Conservation (phyloP, 2,113 vertebrate genomes). For the Otocyon megalotis region DNA sequence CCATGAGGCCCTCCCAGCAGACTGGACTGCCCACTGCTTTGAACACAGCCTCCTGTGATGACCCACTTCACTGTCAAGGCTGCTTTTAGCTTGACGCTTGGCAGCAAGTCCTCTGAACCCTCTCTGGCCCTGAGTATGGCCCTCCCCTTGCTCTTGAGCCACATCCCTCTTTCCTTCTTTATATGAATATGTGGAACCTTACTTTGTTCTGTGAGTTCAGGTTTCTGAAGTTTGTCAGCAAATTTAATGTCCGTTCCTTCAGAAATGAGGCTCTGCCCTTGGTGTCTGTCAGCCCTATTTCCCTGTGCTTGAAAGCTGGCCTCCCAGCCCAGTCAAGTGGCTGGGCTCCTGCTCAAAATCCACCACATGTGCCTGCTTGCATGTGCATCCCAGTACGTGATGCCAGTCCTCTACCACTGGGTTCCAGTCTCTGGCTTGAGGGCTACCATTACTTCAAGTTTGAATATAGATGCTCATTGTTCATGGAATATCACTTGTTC, state of each 20-base stretch:
- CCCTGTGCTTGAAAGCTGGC: neutral
- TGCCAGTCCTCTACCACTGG: neutral
- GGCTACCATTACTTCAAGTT: neutral
- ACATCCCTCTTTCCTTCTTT: neutral
- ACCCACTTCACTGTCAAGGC: neutral
- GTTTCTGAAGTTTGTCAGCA: neutral
- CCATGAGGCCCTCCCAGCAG: neutral
- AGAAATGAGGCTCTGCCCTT: neutral
- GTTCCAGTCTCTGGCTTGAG: neutral
- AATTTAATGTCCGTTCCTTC: neutral
- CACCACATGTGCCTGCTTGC: fast-evolving
- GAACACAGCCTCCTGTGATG: neutral
- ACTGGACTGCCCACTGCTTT: neutral
- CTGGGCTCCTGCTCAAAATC: neutral
- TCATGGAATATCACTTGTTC: neutral
- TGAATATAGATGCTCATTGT: neutral
- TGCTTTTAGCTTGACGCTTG: neutral
- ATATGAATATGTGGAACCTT: neutral
- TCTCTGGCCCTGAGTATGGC: neutral
- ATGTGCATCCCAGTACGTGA: neutral
- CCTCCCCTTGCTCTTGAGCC: neutral
- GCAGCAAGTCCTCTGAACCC: neutral
- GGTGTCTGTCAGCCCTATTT: neutral
- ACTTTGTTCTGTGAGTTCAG: neutral
- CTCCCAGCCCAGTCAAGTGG: neutral